Conservation (phyloP, 2,888 invertebrate genomes). For the Ochlodes sylvanus region DNA sequence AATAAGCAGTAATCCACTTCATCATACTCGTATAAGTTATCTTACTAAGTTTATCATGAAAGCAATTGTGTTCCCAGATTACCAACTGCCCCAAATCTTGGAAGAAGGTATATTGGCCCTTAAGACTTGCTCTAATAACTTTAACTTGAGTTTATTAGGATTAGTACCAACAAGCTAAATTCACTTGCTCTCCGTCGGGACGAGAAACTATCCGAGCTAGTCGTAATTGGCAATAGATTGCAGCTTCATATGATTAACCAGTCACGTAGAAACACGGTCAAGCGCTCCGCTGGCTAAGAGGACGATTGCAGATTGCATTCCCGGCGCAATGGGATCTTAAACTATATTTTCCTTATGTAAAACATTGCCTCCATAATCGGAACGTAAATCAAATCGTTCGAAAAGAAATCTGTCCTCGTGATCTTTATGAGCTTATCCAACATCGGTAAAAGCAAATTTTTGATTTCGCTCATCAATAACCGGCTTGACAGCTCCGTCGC, state of each 20-base stretch:
- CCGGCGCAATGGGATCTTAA: constrained; percentile 5
- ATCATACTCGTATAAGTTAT: too few relatives aligned
- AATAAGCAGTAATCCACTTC: too few relatives aligned
- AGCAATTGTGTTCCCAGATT: constrained; percentile 18
- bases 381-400: constrained; percentile 29
- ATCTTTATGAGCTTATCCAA: constrained; percentile 59
- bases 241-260: constrained; percentile 59
- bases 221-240: constrained; percentile 49
- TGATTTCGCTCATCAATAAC: constrained; percentile 76
- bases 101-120: constrained; percentile 31
- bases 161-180: constrained; percentile 33
- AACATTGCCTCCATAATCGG: neutral
- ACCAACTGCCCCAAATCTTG: constrained; percentile 24
- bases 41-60: neutral
- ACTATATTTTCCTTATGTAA: constrained; percentile 15
- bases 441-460: constrained; percentile 72
- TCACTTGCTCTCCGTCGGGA: constrained; percentile 35
- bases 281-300: constrained; percentile 31
- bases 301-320: constrained; percentile 26
- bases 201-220: constrained; percentile 23
- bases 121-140: constrained; percentile 35
- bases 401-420: constrained; percentile 20
- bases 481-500: constrained; percentile 77
- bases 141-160: constrained; percentile 34
- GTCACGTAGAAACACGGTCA: constrained; percentile 46